Conservation (phyloP, 2,797 vertebrate species). For the Hippopotamyrus pictus region DNA sequence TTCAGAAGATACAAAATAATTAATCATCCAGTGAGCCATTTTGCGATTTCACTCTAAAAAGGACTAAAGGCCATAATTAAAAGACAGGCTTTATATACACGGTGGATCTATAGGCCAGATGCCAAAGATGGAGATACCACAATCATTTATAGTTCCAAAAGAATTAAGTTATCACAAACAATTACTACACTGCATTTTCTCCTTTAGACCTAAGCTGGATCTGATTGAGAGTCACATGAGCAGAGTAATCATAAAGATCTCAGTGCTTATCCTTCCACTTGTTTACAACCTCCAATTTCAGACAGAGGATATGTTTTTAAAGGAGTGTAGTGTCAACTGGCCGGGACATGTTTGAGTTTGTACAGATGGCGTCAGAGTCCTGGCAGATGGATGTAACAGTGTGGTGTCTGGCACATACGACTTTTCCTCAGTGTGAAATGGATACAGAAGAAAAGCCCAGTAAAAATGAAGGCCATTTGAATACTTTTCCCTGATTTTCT, state of each 20-base stretch:
- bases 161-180: not conserved
- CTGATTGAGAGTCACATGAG: not conserved
- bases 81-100: not conserved
- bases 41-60: not conserved
- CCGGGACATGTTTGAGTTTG: not conserved
- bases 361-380: not conserved
- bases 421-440: not conserved
- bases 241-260: not conserved
- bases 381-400: conserved; percentile 6
- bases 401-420: not conserved
- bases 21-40: not conserved
- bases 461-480: not conserved
- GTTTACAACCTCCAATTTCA: not conserved
- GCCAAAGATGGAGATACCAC: not conserved
- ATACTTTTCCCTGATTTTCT: not conserved
- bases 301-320: not conserved
- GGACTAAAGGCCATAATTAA: not conserved
- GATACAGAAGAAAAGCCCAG: not conserved
- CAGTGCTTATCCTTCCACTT: not conserved
- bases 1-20: not conserved
- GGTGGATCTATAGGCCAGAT: not conserved
- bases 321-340: not conserved
- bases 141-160: not conserved
- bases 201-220: not conserved
- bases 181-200: not conserved